Evolutionary conservation across 2,113 vertebrate species (phyloP).

Genomic region (Sarotherodon lohbergeri): DNA sequence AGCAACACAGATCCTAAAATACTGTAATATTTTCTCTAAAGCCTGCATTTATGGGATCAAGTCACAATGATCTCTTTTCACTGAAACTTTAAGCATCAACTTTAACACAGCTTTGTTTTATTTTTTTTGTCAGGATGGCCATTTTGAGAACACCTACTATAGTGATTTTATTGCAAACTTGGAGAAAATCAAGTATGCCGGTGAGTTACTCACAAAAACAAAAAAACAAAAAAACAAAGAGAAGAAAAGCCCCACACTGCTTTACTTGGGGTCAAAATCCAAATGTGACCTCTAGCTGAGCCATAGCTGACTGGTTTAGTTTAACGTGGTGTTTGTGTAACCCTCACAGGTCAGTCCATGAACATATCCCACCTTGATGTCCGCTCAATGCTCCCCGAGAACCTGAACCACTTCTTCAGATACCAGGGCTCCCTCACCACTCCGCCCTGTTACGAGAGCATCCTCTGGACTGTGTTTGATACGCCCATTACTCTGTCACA

Average conservation of each 20-base stretch:
- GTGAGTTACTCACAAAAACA: slow-evolving; percentile 56
- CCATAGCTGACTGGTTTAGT: too few species aligned
- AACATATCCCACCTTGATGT: too few species aligned
- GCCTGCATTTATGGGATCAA: neutral
- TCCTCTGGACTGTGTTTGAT: slow-evolving; percentile 85
- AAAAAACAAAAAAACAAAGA: fast-evolving
- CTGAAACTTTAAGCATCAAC: neutral
- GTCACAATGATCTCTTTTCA: neutral
- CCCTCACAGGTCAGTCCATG: too few species aligned
- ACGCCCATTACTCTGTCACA: slow-evolving; percentile 79
- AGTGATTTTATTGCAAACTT: slow-evolving; percentile 82
- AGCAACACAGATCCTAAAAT: fast-evolving
- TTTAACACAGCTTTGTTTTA: neutral
- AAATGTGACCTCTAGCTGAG: too few species aligned
- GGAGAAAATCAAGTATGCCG: slow-evolving; percentile 77
- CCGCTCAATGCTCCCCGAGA: too few species aligned
- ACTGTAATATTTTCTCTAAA: neutral
- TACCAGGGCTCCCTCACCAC: too few species aligned
- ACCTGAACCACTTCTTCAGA: too few species aligned
- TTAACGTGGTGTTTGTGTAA: too few species aligned
- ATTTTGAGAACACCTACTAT: slow-evolving; percentile 89
- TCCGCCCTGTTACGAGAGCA: slow-evolving; percentile 59
- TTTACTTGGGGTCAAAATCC: neutral
- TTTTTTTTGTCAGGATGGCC: slow-evolving; percentile 69
- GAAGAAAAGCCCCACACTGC: fast-evolving